Conservation (phyloP, 1,140 invertebrate genomes). For the Manduca sexta region DNA sequence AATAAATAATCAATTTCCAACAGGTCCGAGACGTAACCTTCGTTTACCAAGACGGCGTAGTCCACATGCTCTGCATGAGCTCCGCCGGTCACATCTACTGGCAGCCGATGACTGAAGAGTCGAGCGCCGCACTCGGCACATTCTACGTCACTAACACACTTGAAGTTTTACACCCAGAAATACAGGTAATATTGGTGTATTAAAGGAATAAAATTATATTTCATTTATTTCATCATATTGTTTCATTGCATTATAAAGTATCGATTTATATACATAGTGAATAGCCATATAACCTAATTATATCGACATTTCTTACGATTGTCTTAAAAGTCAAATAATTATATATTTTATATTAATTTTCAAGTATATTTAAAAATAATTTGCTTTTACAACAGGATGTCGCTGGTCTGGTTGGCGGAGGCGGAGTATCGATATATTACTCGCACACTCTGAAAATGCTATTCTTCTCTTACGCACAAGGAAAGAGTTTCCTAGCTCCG, state of each 20-base stretch:
- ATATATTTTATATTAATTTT: too few relatives aligned
- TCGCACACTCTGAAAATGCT: conserved; percentile 93
- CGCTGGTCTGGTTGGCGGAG: conserved; percentile 90
- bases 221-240: background rate
- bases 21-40: conserved; percentile 93
- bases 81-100: conserved; percentile 96
- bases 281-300: too few relatives aligned
- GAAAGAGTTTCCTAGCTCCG: conserved; percentile 94
- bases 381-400: conserved; percentile 83
- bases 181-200: conserved; percentile 72
- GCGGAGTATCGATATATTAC: conserved; percentile 97
- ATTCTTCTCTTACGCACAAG: conserved; percentile 95
- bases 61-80: conserved; percentile 93
- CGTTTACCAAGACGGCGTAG: conserved; percentile 87
- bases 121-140: conserved; percentile 89
- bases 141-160: conserved; percentile 98
- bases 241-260: background rate
- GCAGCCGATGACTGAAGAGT: conserved; percentile 91
- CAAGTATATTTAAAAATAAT: too few relatives aligned
- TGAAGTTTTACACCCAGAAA: conserved; percentile 90
- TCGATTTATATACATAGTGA: too few relatives aligned
- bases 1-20: background rate
- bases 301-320: too few relatives aligned
- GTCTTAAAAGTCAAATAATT: too few relatives aligned
- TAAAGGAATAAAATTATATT: background rate